A percentile compares a stretch with the other conserved stretches of the same genome.
These are phyloP conservation scores for Macquaria australasica DNA, from an alignment of 2,113 vertebrate genomes.

Conservation along the genomic window DNA sequence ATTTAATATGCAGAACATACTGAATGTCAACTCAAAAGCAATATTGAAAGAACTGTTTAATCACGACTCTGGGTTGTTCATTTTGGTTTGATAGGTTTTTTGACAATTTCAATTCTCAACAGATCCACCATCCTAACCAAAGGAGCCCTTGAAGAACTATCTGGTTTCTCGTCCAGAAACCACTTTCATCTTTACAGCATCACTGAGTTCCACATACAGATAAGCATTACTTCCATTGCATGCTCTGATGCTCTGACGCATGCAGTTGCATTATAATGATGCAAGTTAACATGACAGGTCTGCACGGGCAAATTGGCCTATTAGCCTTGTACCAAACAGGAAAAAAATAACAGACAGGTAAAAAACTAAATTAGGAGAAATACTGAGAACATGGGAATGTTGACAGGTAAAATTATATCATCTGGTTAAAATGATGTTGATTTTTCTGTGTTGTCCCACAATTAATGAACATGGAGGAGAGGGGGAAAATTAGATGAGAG, in stretches of 20 bases:
- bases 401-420: not conserved
- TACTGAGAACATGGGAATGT: not conserved
- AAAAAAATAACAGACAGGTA: not conserved
- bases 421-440: not conserved
- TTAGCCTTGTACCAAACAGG: not conserved
- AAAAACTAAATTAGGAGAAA: not conserved
- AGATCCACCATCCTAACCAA: not conserved
- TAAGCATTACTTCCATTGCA: not conserved
- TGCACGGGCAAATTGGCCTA: not conserved
- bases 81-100: not conserved
- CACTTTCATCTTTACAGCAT: not conserved
- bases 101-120: not conserved
- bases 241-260: constrained; percentile 10
- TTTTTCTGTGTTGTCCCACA: not conserved
- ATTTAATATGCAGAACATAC: not conserved
- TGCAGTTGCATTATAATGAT: not conserved
- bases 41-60: not conserved
- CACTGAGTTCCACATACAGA: not conserved
- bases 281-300: constrained; percentile 34
- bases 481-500: not conserved
- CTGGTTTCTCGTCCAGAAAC: not conserved
- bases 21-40: not conserved
- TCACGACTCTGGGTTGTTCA: not conserved
- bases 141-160: not conserved
- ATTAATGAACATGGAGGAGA: not conserved